Conservation (phyloP, 2,888 invertebrate species). For the Calameuta idolon region DNA sequence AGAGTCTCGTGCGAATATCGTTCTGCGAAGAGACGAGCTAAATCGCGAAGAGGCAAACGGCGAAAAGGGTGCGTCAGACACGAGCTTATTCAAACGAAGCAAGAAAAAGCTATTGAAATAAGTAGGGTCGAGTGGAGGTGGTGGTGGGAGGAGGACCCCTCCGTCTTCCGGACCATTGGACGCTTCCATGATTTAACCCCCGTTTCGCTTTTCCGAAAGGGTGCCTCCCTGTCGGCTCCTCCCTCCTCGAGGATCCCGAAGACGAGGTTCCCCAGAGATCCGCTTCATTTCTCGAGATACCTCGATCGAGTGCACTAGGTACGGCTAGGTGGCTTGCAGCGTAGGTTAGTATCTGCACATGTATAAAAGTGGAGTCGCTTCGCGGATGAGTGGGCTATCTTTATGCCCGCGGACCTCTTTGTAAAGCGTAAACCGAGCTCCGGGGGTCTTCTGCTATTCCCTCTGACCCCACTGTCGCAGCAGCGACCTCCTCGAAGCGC, state of each 20-base stretch:
- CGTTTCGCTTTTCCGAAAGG: slow-evolving; percentile 36
- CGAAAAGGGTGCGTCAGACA: slow-evolving; percentile 36
- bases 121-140: slow-evolving; percentile 60
- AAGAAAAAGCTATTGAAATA: slow-evolving; percentile 62
- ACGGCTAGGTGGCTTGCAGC: slow-evolving; percentile 1
- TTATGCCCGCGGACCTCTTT: slow-evolving; percentile 33
- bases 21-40: background rate
- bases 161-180: slow-evolving; percentile 60
- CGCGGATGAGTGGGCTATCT: slow-evolving; percentile 33
- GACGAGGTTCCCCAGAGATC: background rate
- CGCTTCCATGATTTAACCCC: slow-evolving; percentile 60
- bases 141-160: slow-evolving; percentile 9
- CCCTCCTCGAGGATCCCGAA: background rate
- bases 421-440: slow-evolving; percentile 34
- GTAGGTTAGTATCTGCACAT: slow-evolving; percentile 21
- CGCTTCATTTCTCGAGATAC: slow-evolving; percentile 23
- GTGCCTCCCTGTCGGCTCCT: slow-evolving; percentile 19
- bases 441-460: slow-evolving; percentile 4
- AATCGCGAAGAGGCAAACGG: slow-evolving; percentile 20
- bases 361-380: slow-evolving; percentile 15
- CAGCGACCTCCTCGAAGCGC: background rate
- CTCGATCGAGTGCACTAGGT: slow-evolving; percentile 9
- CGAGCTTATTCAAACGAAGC: slow-evolving; percentile 60
- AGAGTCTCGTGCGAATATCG: background rate
- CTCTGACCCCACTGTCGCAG: background rate